Base-by-base conservation (phyloP, 2,113 vertebrate genomes). In the Panthera leo region DNA sequence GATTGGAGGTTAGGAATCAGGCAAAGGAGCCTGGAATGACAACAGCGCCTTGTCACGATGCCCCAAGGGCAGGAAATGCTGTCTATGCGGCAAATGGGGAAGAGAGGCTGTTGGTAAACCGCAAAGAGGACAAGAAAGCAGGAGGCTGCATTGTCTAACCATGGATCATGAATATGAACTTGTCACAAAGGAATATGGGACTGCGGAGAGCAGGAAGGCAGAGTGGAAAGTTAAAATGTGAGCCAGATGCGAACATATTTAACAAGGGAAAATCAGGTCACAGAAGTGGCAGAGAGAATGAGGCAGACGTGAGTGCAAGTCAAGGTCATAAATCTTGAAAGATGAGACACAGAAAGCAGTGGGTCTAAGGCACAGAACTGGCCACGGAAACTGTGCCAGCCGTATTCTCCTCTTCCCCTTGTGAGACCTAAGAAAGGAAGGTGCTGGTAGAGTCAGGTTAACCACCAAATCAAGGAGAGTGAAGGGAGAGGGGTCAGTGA, bases 261-360 rank as follows among this genome's bases (percentile, higher is more conserved):
- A 75, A 76, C 1, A 7, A 75, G 55, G 67, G 34, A 51, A 79
- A 63, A 58, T 18, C 36, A 7, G 36, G 11, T 68, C 55, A 27
- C 67, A 70, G 80, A 76, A 42, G 3, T 4, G 15, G 83, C 2
- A 19, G 63, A 39, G 45, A 23, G 45, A 3, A 23, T 19, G 6
- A 25, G 2, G 39, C 6, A 39, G 34, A 94, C 2, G 39, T 15
- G n/a, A 58, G 86, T 1, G 4, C 13, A 39, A 3, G 29, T 75
- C 36, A 75, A 3, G n/a, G 13, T 55, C 42, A 5, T 5, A 23
- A 12, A 55, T 82, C 23, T 85, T 53, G 65, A 39, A 88, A 2
- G 48, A 29, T 23, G 67, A 68, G 76, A 19, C 0, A 0, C 0
- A 61, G 91, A n/a, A 21, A 67, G 29, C 70, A 36, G 21, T 0